Conservation (phyloP, 2,113 vertebrate genomes). For the Thinocorus orbignyianus region DNA sequence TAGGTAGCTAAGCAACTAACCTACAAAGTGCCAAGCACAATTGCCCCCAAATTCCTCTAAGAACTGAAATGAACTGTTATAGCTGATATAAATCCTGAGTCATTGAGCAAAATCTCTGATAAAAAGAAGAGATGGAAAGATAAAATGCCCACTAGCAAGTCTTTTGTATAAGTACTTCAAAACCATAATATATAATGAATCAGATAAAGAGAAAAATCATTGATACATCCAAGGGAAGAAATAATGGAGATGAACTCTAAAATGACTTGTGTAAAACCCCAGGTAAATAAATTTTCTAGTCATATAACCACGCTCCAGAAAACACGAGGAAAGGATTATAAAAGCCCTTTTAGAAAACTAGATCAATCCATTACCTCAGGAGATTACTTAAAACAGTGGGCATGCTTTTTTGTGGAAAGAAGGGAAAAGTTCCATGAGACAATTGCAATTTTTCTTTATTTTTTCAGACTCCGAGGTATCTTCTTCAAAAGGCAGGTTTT, state of each 20-base stretch:
- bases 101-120: background rate
- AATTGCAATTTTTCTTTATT: background rate
- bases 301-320: background rate
- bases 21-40: background rate
- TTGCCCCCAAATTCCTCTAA: constrained; percentile 6
- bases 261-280: background rate
- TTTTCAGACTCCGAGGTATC: background rate
- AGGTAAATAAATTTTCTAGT: background rate
- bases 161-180: background rate
- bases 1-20: constrained; percentile 48
- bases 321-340: background rate
- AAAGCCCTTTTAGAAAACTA: background rate
- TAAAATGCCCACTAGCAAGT: background rate
- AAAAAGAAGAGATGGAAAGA: background rate
- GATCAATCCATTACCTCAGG: background rate
- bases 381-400: background rate
- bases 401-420: background rate
- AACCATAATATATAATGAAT: background rate
- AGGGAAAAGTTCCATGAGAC: background rate
- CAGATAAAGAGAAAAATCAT: background rate
- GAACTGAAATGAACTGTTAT: background rate
- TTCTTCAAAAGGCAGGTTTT: background rate
- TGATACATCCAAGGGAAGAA: background rate
- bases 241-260: background rate
- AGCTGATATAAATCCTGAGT: background rate